A percentile compares a stretch with the other conserved stretches of the same genome.
Conservation (phyloP, 2,888 invertebrate genomes). For the Laothoe populi region DNA sequence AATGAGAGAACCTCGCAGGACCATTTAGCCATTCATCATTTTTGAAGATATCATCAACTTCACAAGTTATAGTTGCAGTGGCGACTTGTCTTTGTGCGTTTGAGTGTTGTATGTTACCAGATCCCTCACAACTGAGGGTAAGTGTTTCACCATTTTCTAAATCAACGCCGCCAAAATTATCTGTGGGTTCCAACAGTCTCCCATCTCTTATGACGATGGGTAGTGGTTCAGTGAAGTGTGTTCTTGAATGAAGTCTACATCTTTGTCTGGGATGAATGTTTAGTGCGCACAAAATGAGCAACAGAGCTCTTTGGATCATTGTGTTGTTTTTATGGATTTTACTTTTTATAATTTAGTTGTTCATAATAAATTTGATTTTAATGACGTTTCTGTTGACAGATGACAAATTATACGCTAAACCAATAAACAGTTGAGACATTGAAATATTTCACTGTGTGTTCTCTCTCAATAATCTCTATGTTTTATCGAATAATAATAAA, state of each 20-base stretch:
- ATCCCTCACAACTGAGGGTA: conserved; percentile 65
- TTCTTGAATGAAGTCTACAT: conserved; percentile 61
- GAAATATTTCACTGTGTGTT: too few relatives aligned
- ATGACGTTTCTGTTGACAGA: background rate
- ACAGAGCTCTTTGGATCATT: conserved; percentile 56
- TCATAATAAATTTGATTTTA: conserved; percentile 3
- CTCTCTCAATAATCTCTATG: too few relatives aligned
- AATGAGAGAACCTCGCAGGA: conserved; percentile 56
- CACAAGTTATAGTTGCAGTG: conserved; percentile 62
- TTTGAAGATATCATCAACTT: conserved; percentile 59
- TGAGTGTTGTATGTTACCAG: conserved; percentile 58
- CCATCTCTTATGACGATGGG: conserved; percentile 66
- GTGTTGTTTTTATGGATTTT: conserved; percentile 2
- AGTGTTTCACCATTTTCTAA: conserved; percentile 61
- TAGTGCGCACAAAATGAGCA: conserved; percentile 63
- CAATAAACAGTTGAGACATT: too few relatives aligned
- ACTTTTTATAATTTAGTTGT: background rate
- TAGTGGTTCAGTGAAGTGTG: conserved; percentile 65
- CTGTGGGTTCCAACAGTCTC: conserved; percentile 64
- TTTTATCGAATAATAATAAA: too few relatives aligned
- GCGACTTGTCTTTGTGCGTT: conserved; percentile 41
- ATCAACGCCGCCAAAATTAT: conserved; percentile 59
- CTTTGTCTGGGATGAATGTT: conserved; percentile 53
- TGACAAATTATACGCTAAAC: background rate
- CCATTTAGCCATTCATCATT: conserved; percentile 64